A percentile compares a stretch with the other conserved stretches of the same genome.
These are phyloP conservation scores for Drosophila bunnanda DNA, from an alignment of 2,888 invertebrate genomes.

Conservation along the genomic window DNA sequence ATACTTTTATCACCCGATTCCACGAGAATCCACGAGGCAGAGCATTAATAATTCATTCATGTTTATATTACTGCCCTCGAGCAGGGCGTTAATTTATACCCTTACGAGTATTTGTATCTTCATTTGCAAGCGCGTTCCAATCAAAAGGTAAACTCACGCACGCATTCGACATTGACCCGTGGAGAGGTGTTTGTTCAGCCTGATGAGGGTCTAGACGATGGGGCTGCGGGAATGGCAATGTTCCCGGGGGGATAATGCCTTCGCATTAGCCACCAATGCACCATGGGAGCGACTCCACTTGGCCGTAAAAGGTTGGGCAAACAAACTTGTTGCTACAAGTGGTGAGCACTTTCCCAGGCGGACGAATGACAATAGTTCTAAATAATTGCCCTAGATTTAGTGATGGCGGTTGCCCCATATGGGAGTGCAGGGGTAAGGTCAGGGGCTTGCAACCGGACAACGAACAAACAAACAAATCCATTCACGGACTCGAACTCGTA, in stretches of 20 bases:
- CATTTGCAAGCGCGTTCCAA: constrained; percentile 65
- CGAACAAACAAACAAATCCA: constrained; percentile 41
- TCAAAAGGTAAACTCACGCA: constrained; percentile 34
- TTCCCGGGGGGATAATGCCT: constrained; percentile 20
- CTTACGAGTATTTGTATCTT: constrained; percentile 55
- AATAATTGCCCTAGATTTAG: constrained; percentile 46
- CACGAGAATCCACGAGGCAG: constrained; percentile 2
- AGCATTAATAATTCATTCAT: constrained; percentile 40
- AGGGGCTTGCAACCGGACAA: neutral
- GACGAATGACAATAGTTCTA: constrained; percentile 36
- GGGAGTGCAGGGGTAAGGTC: constrained; percentile 1
- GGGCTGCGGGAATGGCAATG: neutral
- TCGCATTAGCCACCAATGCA: constrained; percentile 32
- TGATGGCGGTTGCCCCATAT: constrained; percentile 35
- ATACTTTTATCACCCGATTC: constrained; percentile 10
- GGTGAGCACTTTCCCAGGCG: constrained; percentile 19
- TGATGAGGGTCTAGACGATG: neutral
- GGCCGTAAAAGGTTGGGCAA: constrained; percentile 22
- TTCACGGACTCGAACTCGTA: constrained; percentile 24
- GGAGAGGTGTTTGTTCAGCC: constrained; percentile 20
- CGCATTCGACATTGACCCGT: constrained; percentile 36
- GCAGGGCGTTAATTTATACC: constrained; percentile 43
- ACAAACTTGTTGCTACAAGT: constrained; percentile 42
- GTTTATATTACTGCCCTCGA: constrained; percentile 37
- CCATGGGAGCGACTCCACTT: constrained; percentile 29